These are phyloP conservation scores for Caenorhabditis uteleia DNA, from an alignment of 2,888 invertebrate species.

Conservation along the genomic window DNA sequence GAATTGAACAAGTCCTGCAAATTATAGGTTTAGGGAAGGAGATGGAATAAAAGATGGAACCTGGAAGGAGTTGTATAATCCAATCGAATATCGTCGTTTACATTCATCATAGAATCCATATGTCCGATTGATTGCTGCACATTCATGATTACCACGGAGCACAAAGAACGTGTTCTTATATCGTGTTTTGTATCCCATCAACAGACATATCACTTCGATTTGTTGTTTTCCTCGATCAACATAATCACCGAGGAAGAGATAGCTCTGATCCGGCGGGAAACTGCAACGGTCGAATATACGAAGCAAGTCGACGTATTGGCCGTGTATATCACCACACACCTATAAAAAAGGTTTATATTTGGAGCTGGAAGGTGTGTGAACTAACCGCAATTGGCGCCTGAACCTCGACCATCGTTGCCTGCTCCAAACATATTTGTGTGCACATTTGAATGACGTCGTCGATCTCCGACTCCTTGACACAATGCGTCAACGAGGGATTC, in stretches of 20 bases:
- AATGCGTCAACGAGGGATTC: constrained; percentile 30
- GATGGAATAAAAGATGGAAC: neutral
- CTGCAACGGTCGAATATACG: constrained; percentile 50
- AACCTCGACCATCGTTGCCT: constrained; percentile 41
- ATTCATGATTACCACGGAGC: constrained; percentile 57
- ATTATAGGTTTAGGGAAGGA: neutral
- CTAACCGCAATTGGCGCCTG: constrained; percentile 34
- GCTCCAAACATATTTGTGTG: constrained; percentile 21
- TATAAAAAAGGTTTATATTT: too few relatives aligned
- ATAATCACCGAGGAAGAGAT: constrained; percentile 51
- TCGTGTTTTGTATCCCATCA: constrained; percentile 31
- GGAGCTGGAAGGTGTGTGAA: too few relatives aligned
- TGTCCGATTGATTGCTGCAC: constrained; percentile 43
- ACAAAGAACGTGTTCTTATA: constrained; percentile 47
- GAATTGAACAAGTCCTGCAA: constrained; percentile 37
- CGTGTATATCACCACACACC: constrained; percentile 46
- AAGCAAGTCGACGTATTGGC: constrained; percentile 48
- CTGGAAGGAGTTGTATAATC: constrained; percentile 36
- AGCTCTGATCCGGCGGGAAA: constrained; percentile 44
- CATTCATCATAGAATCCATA: constrained; percentile 57
- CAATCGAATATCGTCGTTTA: constrained; percentile 37
- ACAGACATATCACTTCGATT: constrained; percentile 24
- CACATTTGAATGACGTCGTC: constrained; percentile 17
- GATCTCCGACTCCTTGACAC: constrained; percentile 25
- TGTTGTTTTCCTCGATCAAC: constrained; percentile 35